Conservation (phyloP, 2,888 invertebrate genomes). For the Tholera decimalis region DNA sequence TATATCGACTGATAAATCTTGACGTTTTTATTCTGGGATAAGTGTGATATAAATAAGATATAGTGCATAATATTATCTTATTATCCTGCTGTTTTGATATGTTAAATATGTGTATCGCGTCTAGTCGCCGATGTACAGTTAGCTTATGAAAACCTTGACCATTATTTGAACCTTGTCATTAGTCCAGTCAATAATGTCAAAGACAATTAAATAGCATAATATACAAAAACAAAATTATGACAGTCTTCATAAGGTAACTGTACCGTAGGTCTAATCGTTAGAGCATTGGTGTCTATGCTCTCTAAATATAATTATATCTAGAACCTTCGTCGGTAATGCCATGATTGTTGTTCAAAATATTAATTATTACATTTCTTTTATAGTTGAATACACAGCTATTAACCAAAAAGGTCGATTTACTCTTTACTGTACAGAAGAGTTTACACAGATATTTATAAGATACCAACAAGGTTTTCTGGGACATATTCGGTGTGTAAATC, state of each 20-base stretch:
- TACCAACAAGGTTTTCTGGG: not conserved
- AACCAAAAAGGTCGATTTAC: constrained; percentile 29
- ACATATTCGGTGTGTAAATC: constrained; percentile 24
- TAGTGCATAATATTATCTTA: constrained; percentile 18
- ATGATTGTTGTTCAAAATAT: constrained; percentile 60
- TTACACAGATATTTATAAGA: constrained; percentile 3
- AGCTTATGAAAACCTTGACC: constrained; percentile 12
- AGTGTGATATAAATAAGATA: constrained; percentile 19
- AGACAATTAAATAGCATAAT: constrained; percentile 1
- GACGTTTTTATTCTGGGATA: constrained; percentile 18
- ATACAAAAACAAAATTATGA: constrained; percentile 1
- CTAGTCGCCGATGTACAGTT: constrained; percentile 42
- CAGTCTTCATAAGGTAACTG: not conserved
- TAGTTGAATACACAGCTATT: constrained; percentile 47
- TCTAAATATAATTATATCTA: constrained; percentile 44
- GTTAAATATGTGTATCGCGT: constrained; percentile 23
- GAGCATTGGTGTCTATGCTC: constrained; percentile 51
- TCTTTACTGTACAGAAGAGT: constrained; percentile 8
- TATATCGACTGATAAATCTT: constrained; percentile 30
- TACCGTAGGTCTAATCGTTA: constrained; percentile 14
- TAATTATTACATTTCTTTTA: constrained; percentile 47
- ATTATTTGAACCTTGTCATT: not conserved
- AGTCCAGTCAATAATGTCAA: not conserved
- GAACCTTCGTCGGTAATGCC: constrained; percentile 42
- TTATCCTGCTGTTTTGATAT: constrained; percentile 16